Percentiles rank a stretch among this genome's conserved stretches.
These are phyloP conservation scores for Caerostris extrusa DNA, from an alignment of 1,140 invertebrate species.

Conservation along the genomic window DNA sequence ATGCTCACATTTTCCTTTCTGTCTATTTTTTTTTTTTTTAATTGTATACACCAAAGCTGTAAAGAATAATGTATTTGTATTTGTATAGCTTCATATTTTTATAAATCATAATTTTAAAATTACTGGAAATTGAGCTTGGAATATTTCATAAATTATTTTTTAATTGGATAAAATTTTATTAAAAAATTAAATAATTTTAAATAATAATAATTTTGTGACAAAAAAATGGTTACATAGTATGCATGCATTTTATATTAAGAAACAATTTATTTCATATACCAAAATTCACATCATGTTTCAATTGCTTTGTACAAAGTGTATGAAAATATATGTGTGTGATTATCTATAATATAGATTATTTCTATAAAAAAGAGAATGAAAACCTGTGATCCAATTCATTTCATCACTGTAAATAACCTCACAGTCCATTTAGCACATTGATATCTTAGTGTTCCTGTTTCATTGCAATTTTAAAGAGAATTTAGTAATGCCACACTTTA, in stretches of 20 bases:
- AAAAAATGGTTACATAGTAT: not conserved
- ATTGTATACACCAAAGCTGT: too few species aligned
- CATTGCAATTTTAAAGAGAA: not conserved
- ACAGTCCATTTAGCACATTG: not conserved
- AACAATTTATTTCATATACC: not conserved
- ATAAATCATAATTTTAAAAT: not conserved
- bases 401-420: slow-evolving; percentile 19
- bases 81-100: not conserved
- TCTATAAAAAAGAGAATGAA: not conserved
- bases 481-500: not conserved
- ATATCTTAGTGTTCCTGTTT: slow-evolving; percentile 17
- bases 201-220: not conserved
- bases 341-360: slow-evolving; percentile 9
- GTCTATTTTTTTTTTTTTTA: too few species aligned
- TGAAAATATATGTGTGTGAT: not conserved
- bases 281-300: not conserved
- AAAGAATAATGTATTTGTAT: too few species aligned
- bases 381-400: slow-evolving; percentile 1
- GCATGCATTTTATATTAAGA: not conserved
- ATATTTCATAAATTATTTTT: not conserved
- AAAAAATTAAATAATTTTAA: not conserved
- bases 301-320: slow-evolving; percentile 10
- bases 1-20: too few species aligned
- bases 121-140: not conserved
- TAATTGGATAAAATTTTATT: not conserved